Evolutionary conservation across 2,888 invertebrate species (phyloP).

Genomic region (Cenopis cana): DNA sequence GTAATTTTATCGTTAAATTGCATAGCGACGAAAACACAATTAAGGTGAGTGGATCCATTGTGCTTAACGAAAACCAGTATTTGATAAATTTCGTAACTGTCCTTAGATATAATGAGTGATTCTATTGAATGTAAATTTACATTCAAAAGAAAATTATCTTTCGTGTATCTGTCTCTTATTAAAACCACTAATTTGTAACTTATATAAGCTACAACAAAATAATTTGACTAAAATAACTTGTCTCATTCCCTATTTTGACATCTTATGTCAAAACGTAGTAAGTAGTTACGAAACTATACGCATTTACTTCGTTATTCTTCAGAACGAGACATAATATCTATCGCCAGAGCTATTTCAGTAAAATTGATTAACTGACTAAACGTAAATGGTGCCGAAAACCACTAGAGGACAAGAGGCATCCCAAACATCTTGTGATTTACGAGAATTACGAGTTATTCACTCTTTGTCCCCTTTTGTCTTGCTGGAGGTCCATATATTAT

Average conservation of each 20-base stretch:
- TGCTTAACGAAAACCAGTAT: background rate
- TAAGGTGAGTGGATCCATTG: no score
- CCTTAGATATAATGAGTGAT: no score
- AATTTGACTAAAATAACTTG: background rate
- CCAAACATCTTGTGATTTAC: conserved; percentile 38
- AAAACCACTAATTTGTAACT: background rate
- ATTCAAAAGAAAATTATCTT: background rate
- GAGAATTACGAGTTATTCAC: conserved; percentile 29
- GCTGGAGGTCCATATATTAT: conserved; percentile 20
- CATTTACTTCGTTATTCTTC: background rate
- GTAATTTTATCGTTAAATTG: background rate
- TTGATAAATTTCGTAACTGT: background rate
- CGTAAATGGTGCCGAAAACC: conserved; percentile 42
- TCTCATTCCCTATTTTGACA: background rate
- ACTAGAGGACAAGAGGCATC: conserved; percentile 33
- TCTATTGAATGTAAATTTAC: no score
- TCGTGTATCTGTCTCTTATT: background rate
- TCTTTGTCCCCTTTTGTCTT: conserved; percentile 18
- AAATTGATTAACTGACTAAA: conserved; percentile 39
- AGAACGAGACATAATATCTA: conserved; percentile 5
- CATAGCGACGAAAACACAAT: no score
- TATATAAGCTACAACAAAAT: conserved; percentile 11
- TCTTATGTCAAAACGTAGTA: background rate
- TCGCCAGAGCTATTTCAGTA: conserved; percentile 40
- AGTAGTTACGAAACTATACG: background rate